Conservation (phyloP, 1,140 invertebrate species). For the Streblospio benedicti region DNA sequence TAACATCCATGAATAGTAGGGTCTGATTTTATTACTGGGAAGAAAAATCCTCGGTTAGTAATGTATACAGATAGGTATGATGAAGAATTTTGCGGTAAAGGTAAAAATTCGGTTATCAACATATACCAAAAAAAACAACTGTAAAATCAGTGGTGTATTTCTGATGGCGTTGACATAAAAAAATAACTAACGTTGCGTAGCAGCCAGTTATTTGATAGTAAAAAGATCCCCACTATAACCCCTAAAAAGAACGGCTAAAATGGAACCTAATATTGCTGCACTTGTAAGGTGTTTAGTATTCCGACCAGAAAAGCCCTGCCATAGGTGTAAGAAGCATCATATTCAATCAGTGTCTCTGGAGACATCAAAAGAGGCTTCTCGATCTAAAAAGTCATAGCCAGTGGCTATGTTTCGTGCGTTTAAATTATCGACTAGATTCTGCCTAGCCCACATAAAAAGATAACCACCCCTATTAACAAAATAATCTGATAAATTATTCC, state of each 20-base stretch:
- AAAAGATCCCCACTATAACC: background rate
- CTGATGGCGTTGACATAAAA: background rate
- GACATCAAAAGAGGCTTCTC: background rate
- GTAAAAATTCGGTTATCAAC: background rate
- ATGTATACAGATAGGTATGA: no score
- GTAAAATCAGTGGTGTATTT: background rate
- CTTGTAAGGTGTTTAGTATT: background rate
- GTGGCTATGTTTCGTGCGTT: background rate
- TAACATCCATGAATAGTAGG: no score
- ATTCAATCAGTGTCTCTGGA: background rate
- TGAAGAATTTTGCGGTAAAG: background rate
- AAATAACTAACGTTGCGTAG: background rate
- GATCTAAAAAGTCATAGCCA: background rate
- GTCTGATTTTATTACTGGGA: no score
- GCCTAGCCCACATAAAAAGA: no score
- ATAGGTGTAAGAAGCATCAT: background rate
- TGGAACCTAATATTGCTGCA: background rate
- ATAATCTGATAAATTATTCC: no score
- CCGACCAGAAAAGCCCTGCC: background rate
- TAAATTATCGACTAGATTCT: background rate
- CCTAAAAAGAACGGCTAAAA: background rate
- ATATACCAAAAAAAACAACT: background rate
- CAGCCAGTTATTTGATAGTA: background rate
- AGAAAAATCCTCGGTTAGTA: no score
- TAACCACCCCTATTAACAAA: no score